Evolutionary conservation across 2,797 vertebrate genomes (phyloP).

Genomic region (Sebastiscus tertius): DNA sequence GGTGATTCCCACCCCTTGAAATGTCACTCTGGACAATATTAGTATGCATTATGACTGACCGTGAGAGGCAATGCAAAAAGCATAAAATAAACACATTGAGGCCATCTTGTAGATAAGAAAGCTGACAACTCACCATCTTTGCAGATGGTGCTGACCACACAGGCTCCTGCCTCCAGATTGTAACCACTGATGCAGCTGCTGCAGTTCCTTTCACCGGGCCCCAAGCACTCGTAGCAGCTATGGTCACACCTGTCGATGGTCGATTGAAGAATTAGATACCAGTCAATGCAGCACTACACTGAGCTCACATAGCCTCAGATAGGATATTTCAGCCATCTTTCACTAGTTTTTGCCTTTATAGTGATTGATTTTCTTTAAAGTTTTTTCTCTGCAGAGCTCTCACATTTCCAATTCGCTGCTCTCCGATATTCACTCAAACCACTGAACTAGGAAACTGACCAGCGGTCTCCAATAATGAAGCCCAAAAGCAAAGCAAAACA

Average conservation of each 20-base stretch:
- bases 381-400: background rate
- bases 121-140: constrained; percentile 94
- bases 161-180: constrained; percentile 91
- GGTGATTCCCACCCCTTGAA: background rate
- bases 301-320: background rate
- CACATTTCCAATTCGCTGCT: background rate
- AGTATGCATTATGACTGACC: background rate
- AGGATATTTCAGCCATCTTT: background rate
- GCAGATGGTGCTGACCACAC: constrained; percentile 95
- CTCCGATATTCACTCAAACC: background rate
- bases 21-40: background rate
- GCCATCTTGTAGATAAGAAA: constrained; percentile 35
- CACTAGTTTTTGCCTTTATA: background rate
- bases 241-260: constrained; percentile 87
- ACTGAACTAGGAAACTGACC: background rate
- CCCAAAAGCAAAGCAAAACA: background rate
- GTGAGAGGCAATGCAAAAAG: background rate
- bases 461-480: background rate
- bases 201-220: constrained; percentile 95
- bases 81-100: constrained; percentile 6
- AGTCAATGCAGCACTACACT: background rate
- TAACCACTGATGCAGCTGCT: constrained; percentile 93
- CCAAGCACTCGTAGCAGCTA: constrained; percentile 92
- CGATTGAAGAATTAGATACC: constrained; percentile 15
- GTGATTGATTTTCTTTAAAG: background rate